phyloP scores from a whole-genome alignment of 2,797 vertebrate genomes.

The Hirundo rustica region DNA sequence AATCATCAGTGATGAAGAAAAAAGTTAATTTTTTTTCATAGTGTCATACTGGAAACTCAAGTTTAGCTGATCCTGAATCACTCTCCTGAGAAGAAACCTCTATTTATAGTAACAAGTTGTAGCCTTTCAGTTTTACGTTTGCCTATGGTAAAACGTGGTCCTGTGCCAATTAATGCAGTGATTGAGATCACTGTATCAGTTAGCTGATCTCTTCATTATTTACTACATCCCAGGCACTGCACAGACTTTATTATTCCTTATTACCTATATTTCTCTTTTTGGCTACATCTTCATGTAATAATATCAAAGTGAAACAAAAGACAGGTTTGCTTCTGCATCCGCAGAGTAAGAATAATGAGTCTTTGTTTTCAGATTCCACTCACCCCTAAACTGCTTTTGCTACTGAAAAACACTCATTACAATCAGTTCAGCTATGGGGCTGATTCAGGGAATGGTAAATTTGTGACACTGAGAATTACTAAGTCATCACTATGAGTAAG shows the following conservation, averaged over 20 bases:
- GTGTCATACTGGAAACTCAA: not conserved
- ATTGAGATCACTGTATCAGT: not conserved
- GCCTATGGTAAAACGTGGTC: not conserved
- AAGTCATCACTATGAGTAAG: not conserved
- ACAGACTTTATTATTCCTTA: not conserved
- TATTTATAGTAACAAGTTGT: not conserved
- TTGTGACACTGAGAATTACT: not conserved
- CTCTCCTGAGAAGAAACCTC: not conserved
- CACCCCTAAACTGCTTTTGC: not conserved
- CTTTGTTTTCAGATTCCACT: not conserved
- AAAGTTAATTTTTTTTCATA: not conserved
- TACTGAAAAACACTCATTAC: not conserved
- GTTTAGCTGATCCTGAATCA: not conserved
- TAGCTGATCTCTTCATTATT: not conserved
- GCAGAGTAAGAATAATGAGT: not conserved
- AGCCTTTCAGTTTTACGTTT: not conserved
- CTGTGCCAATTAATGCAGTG: not conserved
- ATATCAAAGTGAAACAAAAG: not conserved
- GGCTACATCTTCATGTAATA: not conserved
- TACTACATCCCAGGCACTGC: not conserved
- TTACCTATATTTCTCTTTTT: not conserved
- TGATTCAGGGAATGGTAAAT: not conserved
- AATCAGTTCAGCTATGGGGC: not conserved
- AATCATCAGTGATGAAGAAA: not conserved
- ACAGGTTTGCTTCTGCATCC: not conserved